Evolutionary conservation across 2,888 invertebrate species (phyloP), one percentile per base, ranked within the genome.

Genomic region (Syritta pipiens): DNA sequence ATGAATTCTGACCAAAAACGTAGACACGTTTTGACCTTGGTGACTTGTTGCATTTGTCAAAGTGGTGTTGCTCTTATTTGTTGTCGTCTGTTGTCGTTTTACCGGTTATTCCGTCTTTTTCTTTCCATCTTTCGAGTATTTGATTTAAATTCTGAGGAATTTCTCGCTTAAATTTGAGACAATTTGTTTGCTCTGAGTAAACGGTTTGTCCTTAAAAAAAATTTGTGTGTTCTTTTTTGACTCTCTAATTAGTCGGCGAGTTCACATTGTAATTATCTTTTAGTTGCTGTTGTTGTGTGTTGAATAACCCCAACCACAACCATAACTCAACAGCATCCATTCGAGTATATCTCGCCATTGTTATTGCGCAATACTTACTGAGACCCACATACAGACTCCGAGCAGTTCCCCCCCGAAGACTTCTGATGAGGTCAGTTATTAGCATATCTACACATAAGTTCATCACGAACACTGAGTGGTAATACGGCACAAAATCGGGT

Each of bases 351-450:
- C 30, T 42, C 49, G 51, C 42, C 32, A 24, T 63, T 69, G 55
- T 60, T 63, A 51, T 76, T 76, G 76, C 76, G 57, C 63, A 76
- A 76, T 63, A 17, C 22, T 0, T 24, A 35, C 62, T 26, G 26
- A 28, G 57, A 30, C 14, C 49, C 26, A 26, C 14, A 44, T 44
- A 65, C 57, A 65, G 40, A 59, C 20, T 37, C 30, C n/a, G 51
- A 60, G 63, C 30, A 32, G 57, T 48, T 42, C 44, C 69, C 48
- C 76, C 59, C 48, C 28, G n/a, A 40, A 37, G 37, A 51, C 20
- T 37, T 42, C 42, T 60, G 69, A 76, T 77, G 76, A 77, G 76
- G 71, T 77, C 76, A 77, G 76, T 77, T 77, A 77, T 77, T 71
- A 71, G 71, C 63, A 71, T 77, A 71, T 71, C 51, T 30, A n/a